These are phyloP conservation scores for Plebejus argus DNA, from an alignment of 2,888 invertebrate genomes.

Conservation along the genomic window DNA sequence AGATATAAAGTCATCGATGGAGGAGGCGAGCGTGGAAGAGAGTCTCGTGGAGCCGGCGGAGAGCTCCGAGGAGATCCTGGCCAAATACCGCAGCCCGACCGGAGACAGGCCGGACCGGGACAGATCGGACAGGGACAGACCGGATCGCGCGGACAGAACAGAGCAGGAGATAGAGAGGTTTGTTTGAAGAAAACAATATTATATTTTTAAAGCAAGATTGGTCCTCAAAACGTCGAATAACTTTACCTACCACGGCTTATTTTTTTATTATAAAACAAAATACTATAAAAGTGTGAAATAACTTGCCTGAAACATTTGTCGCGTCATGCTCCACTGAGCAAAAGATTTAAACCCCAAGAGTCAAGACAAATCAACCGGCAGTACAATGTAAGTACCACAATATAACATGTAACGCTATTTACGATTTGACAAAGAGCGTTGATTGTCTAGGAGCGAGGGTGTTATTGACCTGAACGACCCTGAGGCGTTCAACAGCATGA, in stretches of 20 bases:
- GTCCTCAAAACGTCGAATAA: no score
- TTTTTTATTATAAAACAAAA: no score
- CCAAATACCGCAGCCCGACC: constrained; percentile 90
- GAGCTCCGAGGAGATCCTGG: constrained; percentile 95
- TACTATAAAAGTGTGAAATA: no score
- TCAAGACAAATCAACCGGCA: no score
- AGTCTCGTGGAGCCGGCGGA: constrained; percentile 73
- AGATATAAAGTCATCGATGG: constrained; percentile 64
- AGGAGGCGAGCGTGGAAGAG: constrained; percentile 60
- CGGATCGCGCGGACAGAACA: constrained; percentile 25
- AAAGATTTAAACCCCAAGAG: no score
- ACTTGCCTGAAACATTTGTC: no score
- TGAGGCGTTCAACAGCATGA: constrained; percentile 78
- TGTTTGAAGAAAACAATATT: neutral
- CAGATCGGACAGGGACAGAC: constrained; percentile 51
- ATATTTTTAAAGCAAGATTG: no score
- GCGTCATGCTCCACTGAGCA: no score
- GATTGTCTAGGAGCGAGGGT: constrained; percentile 58
- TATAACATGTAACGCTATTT: no score
- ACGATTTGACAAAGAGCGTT: no score
- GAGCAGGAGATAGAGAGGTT: constrained; percentile 35
- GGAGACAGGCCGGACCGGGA: constrained; percentile 48
- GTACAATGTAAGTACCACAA: no score
- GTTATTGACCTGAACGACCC: constrained; percentile 70
- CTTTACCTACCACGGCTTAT: no score